These are phyloP conservation scores for Drosophila neoperkinsi DNA, from an alignment of 2,888 invertebrate genomes.

Conservation along the genomic window DNA sequence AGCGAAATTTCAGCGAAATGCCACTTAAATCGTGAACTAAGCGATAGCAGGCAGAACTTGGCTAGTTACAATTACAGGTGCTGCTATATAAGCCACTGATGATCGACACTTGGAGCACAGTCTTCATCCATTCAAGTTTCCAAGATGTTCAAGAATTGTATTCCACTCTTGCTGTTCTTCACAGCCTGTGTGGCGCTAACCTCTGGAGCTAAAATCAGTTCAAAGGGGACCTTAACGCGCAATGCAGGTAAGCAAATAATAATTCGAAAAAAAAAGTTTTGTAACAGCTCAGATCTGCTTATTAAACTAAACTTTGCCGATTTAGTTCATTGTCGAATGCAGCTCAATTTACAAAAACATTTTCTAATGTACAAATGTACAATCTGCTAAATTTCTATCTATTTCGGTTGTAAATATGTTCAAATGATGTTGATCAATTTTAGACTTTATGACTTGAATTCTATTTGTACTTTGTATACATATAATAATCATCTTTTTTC, in stretches of 20 bases:
- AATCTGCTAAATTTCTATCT: neutral
- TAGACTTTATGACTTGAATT: neutral
- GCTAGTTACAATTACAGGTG: neutral
- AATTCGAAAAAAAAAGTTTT: neutral
- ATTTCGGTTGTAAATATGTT: neutral
- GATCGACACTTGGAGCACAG: constrained; percentile 40
- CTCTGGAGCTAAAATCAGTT: constrained; percentile 4
- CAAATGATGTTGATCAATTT: neutral
- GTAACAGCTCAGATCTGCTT: neutral
- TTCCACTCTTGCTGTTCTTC: constrained; percentile 25
- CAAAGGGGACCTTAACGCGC: neutral
- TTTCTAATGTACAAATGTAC: no score
- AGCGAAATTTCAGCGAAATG: constrained; percentile 43
- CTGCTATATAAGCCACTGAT: constrained; percentile 49
- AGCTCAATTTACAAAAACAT: neutral
- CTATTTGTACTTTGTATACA: neutral
- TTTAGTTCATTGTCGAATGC: neutral
- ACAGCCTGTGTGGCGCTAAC: constrained; percentile 15
- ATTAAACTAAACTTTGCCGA: neutral
- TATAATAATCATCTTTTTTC: neutral
- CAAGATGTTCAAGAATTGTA: constrained; percentile 41
- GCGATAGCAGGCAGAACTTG: constrained; percentile 8
- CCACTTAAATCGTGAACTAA: constrained; percentile 1
- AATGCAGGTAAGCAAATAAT: constrained; percentile 15
- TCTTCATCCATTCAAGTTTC: constrained; percentile 35